Evolutionary conservation across 2,797 vertebrate genomes (phyloP).

Genomic region (Sphaeramia orbicularis): DNA sequence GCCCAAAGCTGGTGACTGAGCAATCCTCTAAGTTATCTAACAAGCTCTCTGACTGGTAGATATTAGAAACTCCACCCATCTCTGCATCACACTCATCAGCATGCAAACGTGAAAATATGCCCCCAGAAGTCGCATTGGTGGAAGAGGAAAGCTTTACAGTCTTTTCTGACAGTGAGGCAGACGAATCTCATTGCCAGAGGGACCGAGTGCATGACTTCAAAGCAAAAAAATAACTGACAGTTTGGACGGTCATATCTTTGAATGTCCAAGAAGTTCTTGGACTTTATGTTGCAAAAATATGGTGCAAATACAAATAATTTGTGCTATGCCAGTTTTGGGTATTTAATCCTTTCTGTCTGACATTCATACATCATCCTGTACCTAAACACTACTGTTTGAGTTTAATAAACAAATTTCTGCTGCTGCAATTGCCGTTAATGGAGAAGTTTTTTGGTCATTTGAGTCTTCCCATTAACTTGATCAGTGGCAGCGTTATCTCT

Average conservation of each 20-base stretch:
- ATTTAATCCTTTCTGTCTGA: background rate
- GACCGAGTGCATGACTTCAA: conserved; percentile 35
- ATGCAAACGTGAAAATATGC: conserved; percentile 66
- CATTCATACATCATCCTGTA: conserved; percentile 12
- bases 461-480: conserved; percentile 61
- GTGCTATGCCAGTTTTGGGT: background rate
- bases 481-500: conserved; percentile 53
- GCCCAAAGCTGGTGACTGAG: conserved; percentile 44
- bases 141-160: conserved; percentile 30
- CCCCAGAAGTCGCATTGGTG: conserved; percentile 57
- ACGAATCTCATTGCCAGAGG: conserved; percentile 42
- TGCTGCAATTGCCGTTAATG: conserved; percentile 16
- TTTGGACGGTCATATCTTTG: conserved; percentile 34
- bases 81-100: conserved; percentile 52
- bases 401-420: conserved; percentile 14
- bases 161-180: conserved; percentile 42
- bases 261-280: conserved; percentile 27
- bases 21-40: conserved; percentile 48
- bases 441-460: conserved; percentile 26
- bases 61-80: conserved; percentile 47
- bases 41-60: conserved; percentile 65
- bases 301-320: background rate
- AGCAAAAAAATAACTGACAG: conserved; percentile 46
- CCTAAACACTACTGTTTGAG: background rate
- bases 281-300: conserved; percentile 25